phyloP scores from a whole-genome alignment of 2,113 vertebrate species.

The Asarcornis scutulata region DNA sequence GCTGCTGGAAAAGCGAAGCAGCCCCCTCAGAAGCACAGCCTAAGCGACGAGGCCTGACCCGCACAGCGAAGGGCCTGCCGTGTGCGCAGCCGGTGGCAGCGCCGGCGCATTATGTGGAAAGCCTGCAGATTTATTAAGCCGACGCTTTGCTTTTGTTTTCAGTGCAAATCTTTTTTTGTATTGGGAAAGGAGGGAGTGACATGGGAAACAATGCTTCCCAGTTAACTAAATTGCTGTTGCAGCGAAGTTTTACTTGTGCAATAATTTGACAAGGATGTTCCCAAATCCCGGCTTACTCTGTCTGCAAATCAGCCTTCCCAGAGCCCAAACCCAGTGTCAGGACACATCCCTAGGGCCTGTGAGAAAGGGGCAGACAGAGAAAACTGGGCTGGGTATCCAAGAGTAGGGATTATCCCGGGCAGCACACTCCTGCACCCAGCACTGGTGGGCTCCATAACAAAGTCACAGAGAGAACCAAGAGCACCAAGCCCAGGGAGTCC shows the following conservation, averaged over 20 bases:
- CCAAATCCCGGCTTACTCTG: not conserved
- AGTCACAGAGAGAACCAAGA: not conserved
- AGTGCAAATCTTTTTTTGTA: not conserved
- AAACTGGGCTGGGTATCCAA: not conserved
- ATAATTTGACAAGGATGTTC: not conserved
- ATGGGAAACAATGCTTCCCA: not conserved
- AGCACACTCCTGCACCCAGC: not conserved
- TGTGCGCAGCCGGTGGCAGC: fast-evolving
- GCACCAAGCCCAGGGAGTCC: not conserved
- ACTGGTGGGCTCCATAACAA: not conserved
- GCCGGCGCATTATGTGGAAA: not conserved
- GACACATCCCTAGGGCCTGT: too few species aligned
- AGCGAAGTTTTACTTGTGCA: not conserved
- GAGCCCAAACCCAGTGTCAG: not conserved
- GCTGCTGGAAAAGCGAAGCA: too few species aligned
- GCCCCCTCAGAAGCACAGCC: not conserved
- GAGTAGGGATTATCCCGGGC: not conserved
- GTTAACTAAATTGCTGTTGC: not conserved
- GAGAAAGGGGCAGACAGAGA: not conserved
- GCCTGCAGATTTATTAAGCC: not conserved
- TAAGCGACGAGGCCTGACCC: too few species aligned
- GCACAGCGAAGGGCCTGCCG: too few species aligned
- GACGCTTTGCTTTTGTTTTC: not conserved
- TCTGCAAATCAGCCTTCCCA: not conserved
- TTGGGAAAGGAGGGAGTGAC: not conserved